Evolutionary conservation across 2,113 vertebrate species (phyloP).

Genomic region (Austrofundulus limnaeus): DNA sequence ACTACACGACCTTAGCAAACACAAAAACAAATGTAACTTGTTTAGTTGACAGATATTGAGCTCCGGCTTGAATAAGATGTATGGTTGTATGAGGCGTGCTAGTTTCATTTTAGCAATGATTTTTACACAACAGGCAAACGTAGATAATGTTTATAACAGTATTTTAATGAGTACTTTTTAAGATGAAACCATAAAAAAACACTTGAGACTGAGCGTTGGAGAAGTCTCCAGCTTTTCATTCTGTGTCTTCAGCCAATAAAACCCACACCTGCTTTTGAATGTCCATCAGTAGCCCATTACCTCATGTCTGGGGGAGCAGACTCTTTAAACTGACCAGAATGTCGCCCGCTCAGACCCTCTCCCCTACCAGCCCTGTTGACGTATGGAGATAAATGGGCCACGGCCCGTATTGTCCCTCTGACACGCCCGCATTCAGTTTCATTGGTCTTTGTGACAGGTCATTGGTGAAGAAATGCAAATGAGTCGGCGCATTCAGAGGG

Average conservation of each 20-base stretch:
- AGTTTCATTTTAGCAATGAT: neutral
- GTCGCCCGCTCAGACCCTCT: conserved; percentile 53
- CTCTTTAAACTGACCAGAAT: conserved; percentile 63
- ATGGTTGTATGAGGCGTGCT: too few species aligned
- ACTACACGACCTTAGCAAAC: too few species aligned
- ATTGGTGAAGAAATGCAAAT: conserved; percentile 65
- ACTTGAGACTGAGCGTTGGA: neutral
- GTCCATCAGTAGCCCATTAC: conserved; percentile 73
- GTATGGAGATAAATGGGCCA: conserved; percentile 76
- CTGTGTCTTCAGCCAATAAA: conserved; percentile 41
- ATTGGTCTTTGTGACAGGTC: conserved; percentile 66
- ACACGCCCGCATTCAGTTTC: conserved; percentile 67
- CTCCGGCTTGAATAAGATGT: too few species aligned
- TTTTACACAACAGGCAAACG: neutral
- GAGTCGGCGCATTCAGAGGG: conserved; percentile 17
- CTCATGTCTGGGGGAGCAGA: conserved; percentile 58
- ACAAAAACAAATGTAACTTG: too few species aligned
- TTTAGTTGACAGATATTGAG: too few species aligned
- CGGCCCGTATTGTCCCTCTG: conserved; percentile 62
- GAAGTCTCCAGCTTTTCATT: conserved; percentile 42
- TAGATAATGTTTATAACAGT: too few species aligned
- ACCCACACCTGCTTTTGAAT: conserved; percentile 68
- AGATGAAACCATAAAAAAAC: too few species aligned
- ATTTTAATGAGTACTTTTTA: too few species aligned
- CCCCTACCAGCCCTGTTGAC: conserved; percentile 57